Conservation (phyloP, 2,113 vertebrate genomes). For the Bos javanicus region DNA sequence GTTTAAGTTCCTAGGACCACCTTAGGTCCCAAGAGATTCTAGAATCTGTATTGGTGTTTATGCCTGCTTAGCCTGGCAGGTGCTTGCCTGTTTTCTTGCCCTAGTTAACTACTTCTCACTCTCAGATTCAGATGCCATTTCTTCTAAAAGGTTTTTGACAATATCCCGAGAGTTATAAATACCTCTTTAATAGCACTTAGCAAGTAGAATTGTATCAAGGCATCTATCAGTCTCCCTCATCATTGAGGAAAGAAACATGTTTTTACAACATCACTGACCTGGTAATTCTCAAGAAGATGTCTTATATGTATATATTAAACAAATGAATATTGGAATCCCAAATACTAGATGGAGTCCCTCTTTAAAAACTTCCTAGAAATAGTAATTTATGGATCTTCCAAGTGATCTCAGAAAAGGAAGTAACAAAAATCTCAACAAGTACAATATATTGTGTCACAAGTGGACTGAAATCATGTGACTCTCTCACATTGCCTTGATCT, state of each 20-base stretch:
- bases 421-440: background rate
- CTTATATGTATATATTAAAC: background rate
- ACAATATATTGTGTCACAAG: background rate
- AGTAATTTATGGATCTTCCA: background rate
- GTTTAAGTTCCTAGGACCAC: background rate
- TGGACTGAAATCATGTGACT: background rate
- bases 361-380: background rate
- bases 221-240: background rate
- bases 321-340: background rate
- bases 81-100: background rate
- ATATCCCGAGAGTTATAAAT: background rate
- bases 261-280: background rate
- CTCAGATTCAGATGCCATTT: background rate
- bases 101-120: background rate
- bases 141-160: background rate
- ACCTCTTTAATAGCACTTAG: background rate
- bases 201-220: background rate
- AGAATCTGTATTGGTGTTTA: background rate
- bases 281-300: background rate
- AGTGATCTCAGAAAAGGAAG: conserved; percentile 10
- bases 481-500: background rate
- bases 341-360: background rate
- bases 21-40: background rate
- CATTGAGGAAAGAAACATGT: background rate
- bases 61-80: background rate